A percentile compares a stretch with the other conserved stretches of the same genome.
These are phyloP conservation scores for Erebia aethiops DNA, from an alignment of 2,888 invertebrate species.

Conservation along the genomic window DNA sequence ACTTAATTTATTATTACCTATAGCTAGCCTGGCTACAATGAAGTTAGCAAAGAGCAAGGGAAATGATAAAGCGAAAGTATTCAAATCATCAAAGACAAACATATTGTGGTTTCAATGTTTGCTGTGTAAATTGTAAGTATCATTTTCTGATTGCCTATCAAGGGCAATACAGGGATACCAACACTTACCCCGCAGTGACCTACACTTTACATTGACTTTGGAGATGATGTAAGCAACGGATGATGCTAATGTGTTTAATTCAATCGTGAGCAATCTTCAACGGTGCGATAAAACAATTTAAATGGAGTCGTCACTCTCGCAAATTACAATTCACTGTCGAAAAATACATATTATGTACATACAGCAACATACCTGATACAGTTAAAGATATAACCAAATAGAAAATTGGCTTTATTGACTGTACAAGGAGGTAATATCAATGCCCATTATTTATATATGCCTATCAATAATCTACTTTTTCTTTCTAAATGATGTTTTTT, in stretches of 20 bases:
- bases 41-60: not conserved
- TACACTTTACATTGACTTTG: conserved; percentile 32
- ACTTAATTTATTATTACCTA: no score
- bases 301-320: conserved; percentile 16
- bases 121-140: conserved; percentile 8
- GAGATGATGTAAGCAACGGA: conserved; percentile 64
- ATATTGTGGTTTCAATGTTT: not conserved
- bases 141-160: conserved; percentile 37
- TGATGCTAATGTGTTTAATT: conserved; percentile 60
- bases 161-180: conserved; percentile 36
- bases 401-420: no score
- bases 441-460: no score
- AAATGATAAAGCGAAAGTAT: not conserved
- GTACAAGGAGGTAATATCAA: not conserved
- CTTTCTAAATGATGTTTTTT: no score
- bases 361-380: no score
- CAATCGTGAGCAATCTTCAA: conserved; percentile 49
- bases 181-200: conserved; percentile 31
- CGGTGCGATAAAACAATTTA: conserved; percentile 35
- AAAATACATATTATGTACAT: conserved; percentile 3
- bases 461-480: not conserved
- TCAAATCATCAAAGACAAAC: conserved; percentile 1
- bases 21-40: not conserved
- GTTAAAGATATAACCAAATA: no score
- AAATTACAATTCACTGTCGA: not conserved